Evolutionary conservation across 1,140 invertebrate genomes (phyloP), one percentile per base, ranked within the genome.

Genomic region (Diploscapter pachys): DNA sequence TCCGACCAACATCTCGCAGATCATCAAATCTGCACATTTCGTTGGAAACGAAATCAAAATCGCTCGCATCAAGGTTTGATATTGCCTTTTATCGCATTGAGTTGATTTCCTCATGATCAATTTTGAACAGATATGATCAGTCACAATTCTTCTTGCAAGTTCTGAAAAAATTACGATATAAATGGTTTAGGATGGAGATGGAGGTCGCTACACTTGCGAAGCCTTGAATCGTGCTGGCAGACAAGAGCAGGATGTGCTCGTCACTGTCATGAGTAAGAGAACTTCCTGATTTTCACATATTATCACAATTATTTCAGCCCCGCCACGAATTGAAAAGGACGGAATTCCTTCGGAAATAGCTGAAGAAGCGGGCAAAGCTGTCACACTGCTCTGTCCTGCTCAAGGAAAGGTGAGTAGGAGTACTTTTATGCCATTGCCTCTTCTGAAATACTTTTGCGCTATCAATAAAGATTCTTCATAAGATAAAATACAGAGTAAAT

Each of bases 221-320:
- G 83, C 82, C 3, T 72, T 76, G 6, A 85, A 85, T 80, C 76
- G 80, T 4, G 88, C 87, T 53, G 88, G 88, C n/a, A 81, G 79
- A 73, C 81, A 78, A 5, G 81, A 81, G 3, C 83, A 86, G 63
- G 80, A 82, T 59, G 80, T 88, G 2, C 80, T 79, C 13, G 76
- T 88, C 2, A 82, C 83, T 66, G 84, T 88, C 63, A 80, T 86
- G 52, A 86, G 87, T 88, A 76, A 80, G 79, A 51, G 59, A 13
- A 49, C n/a, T n/a, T 31, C 31, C 31, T 31, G 31, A 31, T 31
- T 31, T 31, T 31, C 31, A 31, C 31, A 31, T 31, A 31, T 31
- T 31, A 31, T 31, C 31, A 70, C 55, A 66, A 4, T 11, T 54
- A 9, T 81, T 83, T 57, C 71, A 88, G 87, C 86, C 77, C 84